Evolutionary conservation across 2,888 invertebrate genomes (phyloP).

Genomic region (Diachrysia chrysitis): DNA sequence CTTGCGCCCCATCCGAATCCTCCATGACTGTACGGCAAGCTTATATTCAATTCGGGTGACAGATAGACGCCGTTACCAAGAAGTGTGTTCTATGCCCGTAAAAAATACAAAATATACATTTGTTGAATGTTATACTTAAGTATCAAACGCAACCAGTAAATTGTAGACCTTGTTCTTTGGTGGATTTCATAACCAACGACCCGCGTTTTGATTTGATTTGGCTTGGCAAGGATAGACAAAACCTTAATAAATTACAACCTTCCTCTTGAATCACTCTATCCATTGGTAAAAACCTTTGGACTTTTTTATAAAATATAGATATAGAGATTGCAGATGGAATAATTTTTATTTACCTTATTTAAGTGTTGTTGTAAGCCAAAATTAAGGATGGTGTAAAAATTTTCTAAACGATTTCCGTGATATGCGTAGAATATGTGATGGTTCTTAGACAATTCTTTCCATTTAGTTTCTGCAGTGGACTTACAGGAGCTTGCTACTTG

Average conservation of each 20-base stretch:
- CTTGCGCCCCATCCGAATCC: constrained; percentile 94
- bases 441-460: constrained; percentile 88
- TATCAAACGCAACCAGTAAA: neutral
- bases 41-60: constrained; percentile 92
- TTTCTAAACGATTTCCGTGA: constrained; percentile 94
- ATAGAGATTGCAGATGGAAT: too few relatives aligned
- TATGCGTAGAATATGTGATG: constrained; percentile 91
- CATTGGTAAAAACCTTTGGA: too few relatives aligned
- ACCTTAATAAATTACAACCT: too few relatives aligned
- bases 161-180: neutral
- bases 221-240: too few relatives aligned
- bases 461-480: constrained; percentile 89
- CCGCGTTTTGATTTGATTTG: too few relatives aligned
- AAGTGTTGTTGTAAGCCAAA: constrained; percentile 93
- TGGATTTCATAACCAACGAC: neutral
- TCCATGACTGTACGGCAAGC: constrained; percentile 92
- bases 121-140: neutral
- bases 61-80: constrained; percentile 94
- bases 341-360: constrained; percentile 71
- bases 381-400: constrained; percentile 94
- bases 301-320: neutral
- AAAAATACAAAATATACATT: constrained; percentile 8
- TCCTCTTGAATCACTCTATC: too few relatives aligned
- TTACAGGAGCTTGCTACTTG: constrained; percentile 89
- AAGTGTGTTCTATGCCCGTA: constrained; percentile 86